phyloP scores from a whole-genome alignment of 2,888 invertebrate genomes.

The Graphium colonna region DNA sequence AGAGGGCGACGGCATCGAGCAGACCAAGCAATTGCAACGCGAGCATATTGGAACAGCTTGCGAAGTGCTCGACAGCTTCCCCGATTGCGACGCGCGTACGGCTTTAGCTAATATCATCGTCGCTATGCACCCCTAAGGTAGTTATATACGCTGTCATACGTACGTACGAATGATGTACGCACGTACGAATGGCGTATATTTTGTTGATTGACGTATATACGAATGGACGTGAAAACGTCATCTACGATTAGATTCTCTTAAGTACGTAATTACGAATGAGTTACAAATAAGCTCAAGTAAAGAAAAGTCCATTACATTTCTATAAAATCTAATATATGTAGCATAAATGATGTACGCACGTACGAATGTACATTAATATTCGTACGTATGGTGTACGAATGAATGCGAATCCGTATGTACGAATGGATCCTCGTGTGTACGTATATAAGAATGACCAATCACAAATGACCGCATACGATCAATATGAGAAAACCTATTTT shows the following conservation, averaged over 20 bases:
- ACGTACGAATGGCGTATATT: not conserved
- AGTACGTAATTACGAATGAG: too few species aligned
- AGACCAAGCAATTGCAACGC: conserved; percentile 86
- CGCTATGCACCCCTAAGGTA: conserved; percentile 84
- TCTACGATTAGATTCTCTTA: too few species aligned
- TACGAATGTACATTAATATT: not conserved
- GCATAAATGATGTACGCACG: too few species aligned
- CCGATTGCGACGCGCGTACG: conserved; percentile 89
- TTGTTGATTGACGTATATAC: too few species aligned
- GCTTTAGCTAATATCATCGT: conserved; percentile 92
- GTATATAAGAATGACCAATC: not conserved
- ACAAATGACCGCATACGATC: too few species aligned
- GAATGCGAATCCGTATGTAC: not conserved
- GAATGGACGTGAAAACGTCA: too few species aligned
- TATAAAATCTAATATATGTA: too few species aligned
- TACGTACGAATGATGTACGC: not conserved
- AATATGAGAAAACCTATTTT: too few species aligned
- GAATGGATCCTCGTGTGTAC: not conserved
- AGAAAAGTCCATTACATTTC: too few species aligned
- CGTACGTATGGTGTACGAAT: not conserved
- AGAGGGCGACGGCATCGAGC: conserved; percentile 85
- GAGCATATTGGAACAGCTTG: conserved; percentile 88
- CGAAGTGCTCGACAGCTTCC: conserved; percentile 86
- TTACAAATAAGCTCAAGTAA: too few species aligned
- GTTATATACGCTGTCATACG: conserved; percentile 4